Percentiles rank a stretch among this genome's conserved stretches.
These are phyloP conservation scores for Pantherophis alleghaniensis DNA, from an alignment of 2,797 vertebrate species.

Conservation along the genomic window DNA sequence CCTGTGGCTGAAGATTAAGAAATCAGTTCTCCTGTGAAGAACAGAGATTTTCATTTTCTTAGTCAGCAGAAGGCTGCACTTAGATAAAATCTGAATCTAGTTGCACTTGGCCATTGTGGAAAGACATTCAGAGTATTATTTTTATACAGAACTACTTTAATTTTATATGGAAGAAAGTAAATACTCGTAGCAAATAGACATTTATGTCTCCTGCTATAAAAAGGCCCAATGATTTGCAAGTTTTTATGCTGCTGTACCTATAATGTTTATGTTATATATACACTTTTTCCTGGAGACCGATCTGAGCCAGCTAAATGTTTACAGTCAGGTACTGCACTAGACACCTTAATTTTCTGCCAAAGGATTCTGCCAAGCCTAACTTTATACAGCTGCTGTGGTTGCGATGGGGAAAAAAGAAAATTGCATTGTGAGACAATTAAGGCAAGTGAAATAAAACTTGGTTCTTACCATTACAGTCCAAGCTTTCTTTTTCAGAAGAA, in stretches of 20 bases:
- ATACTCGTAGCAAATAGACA: slow-evolving; percentile 19
- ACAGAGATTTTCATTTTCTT: slow-evolving; percentile 25
- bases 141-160: slow-evolving; percentile 60
- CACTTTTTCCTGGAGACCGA: not conserved
- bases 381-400: slow-evolving; percentile 25
- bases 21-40: slow-evolving; percentile 21
- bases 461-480: slow-evolving; percentile 31
- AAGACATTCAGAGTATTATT: slow-evolving; percentile 48
- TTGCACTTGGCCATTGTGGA: slow-evolving; percentile 40
- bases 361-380: slow-evolving; percentile 28
- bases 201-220: slow-evolving; percentile 37
- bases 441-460: slow-evolving; percentile 59
- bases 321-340: slow-evolving; percentile 7
- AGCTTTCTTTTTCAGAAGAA: slow-evolving; percentile 4
- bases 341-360: slow-evolving; percentile 18
- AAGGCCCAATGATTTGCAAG: slow-evolving; percentile 36
- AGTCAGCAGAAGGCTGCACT: slow-evolving; percentile 59
- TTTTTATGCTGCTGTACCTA: slow-evolving; percentile 1
- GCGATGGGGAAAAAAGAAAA: slow-evolving; percentile 37
- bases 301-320: slow-evolving; percentile 13
- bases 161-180: slow-evolving; percentile 49
- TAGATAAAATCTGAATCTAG: slow-evolving; percentile 41
- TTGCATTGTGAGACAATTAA: slow-evolving; percentile 32
- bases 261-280: slow-evolving; percentile 29
- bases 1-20: slow-evolving; percentile 34